Evolutionary conservation across 1,140 invertebrate genomes (phyloP).

Genomic region (Tetraneura akinire): DNA sequence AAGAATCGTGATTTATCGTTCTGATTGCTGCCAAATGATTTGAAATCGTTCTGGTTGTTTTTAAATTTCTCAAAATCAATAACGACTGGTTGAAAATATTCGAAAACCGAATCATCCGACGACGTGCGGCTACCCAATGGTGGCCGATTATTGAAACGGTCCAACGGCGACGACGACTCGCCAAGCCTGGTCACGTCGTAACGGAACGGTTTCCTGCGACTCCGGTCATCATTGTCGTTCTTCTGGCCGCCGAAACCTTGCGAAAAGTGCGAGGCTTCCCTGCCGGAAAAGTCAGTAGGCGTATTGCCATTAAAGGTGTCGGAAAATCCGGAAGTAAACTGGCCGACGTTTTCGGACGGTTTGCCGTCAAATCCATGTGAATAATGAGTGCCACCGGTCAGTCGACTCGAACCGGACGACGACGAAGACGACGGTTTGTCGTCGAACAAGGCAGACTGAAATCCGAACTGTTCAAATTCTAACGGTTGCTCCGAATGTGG

Average conservation of each 20-base stretch:
- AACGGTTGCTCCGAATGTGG: neutral
- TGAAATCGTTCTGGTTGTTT: neutral
- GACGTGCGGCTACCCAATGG: neutral
- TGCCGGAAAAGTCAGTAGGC: neutral
- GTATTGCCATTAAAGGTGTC: neutral
- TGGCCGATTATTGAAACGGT: neutral
- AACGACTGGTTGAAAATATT: conserved; percentile 38
- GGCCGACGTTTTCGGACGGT: neutral
- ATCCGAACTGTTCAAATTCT: conserved; percentile 35
- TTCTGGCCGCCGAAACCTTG: neutral
- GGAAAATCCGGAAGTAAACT: neutral
- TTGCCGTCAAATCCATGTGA: neutral
- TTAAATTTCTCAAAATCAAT: conserved; percentile 14
- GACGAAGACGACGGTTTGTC: neutral
- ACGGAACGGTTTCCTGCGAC: neutral
- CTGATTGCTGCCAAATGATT: neutral
- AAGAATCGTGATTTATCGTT: neutral
- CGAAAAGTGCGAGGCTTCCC: neutral
- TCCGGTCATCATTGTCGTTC: too few species aligned
- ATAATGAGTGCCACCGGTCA: neutral
- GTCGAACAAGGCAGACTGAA: neutral
- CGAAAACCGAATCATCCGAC: neutral
- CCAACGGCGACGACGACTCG: neutral
- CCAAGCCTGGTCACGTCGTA: neutral
- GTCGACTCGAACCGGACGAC: too few species aligned